phyloP scores from a whole-genome alignment of 2,888 invertebrate genomes.

The Buathra laborator region DNA sequence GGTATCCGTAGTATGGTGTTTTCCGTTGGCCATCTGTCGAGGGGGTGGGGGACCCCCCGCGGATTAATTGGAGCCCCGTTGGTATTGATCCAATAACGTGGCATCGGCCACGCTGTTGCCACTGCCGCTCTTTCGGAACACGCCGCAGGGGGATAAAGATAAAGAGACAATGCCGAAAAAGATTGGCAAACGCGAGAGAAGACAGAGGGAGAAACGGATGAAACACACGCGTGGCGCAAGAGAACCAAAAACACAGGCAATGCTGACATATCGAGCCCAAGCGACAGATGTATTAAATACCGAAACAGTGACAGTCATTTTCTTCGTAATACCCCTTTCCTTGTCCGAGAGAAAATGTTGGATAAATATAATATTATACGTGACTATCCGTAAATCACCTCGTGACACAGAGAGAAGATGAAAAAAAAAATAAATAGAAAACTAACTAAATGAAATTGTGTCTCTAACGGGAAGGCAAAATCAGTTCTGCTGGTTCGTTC shows the following conservation, averaged over 20 bases:
- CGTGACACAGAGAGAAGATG: not conserved
- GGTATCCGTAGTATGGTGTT: constrained; percentile 73
- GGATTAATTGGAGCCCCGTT: constrained; percentile 81
- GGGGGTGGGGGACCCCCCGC: constrained; percentile 78
- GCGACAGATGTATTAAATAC: constrained; percentile 6
- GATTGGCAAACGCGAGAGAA: constrained; percentile 27
- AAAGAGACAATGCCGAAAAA: constrained; percentile 57
- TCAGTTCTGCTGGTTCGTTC: constrained; percentile 29
- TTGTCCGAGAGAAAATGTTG: constrained; percentile 6
- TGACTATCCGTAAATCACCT: constrained; percentile 7
- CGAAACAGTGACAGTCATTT: not conserved
- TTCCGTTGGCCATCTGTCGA: constrained; percentile 81
- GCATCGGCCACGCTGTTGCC: constrained; percentile 63
- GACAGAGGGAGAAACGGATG: constrained; percentile 31
- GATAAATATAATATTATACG: constrained; percentile 16
- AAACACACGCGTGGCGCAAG: not conserved
- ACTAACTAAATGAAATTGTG: constrained; percentile 34
- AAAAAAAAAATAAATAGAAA: constrained; percentile 13
- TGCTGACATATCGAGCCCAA: not conserved
- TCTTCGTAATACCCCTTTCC: not conserved
- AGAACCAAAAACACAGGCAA: not conserved
- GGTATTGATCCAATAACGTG: constrained; percentile 82
- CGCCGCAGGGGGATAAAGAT: constrained; percentile 60
- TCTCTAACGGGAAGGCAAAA: constrained; percentile 9
- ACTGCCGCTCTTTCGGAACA: constrained; percentile 39